Conservation (phyloP, 92 coral and sea anemone species). For the Umimayanthus chanpuru region DNA sequence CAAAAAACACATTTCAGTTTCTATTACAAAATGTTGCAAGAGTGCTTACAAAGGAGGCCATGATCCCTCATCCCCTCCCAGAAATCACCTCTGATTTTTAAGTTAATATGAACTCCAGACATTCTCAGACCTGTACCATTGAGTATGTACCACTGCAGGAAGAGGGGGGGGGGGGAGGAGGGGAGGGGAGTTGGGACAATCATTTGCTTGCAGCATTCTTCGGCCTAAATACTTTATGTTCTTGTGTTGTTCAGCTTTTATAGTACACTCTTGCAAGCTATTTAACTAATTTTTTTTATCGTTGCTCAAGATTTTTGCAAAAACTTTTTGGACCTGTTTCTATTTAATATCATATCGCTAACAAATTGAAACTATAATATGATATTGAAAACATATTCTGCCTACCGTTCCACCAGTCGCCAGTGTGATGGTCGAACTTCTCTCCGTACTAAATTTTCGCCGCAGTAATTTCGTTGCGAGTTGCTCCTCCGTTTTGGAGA, state of each 20-base stretch:
- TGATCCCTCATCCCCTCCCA: conserved; percentile 12
- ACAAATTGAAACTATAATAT: no score
- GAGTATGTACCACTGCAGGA: conserved; percentile 6
- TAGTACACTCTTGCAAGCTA: conserved; percentile 19
- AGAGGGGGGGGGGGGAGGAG: neutral
- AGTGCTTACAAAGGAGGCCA: neutral
- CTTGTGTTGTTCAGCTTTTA: conserved; percentile 7
- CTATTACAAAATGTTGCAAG: neutral
- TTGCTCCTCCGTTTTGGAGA: neutral
- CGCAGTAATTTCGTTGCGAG: neutral
- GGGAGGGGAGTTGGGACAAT: conserved; percentile 4
- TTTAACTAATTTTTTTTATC: conserved; percentile 13
- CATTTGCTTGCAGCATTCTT: conserved; percentile 8
- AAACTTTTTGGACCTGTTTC: conserved; percentile 11
- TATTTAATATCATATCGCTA: no score
- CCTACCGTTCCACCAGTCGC: neutral
- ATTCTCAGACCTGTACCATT: conserved; percentile 17
- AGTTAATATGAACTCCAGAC: conserved; percentile 24
- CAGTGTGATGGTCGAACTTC: neutral
- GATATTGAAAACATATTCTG: neutral
- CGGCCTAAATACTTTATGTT: neutral
- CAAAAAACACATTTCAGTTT: conserved; percentile 13
- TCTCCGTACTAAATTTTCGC: neutral
- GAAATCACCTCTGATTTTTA: conserved; percentile 2
- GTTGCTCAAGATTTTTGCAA: conserved; percentile 19